Evolutionary conservation across 2,888 invertebrate species (phyloP), one percentile per base, ranked within the genome.

Genomic region (Netelia fuscicornis): DNA sequence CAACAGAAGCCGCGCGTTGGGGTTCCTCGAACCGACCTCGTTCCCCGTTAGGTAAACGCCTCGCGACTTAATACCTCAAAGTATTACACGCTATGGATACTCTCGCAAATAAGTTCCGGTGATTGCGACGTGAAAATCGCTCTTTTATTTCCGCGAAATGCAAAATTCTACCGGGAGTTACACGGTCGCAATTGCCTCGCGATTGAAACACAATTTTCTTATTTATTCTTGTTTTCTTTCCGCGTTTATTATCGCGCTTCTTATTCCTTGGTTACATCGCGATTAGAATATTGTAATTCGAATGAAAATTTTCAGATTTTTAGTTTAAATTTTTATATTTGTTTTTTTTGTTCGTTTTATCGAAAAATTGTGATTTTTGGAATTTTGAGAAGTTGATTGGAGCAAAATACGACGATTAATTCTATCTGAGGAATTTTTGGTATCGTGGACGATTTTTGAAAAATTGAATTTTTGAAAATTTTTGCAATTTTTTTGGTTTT

Each of bases 11-110:
- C 75, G 64, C 70, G 56, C 10, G 48, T 48, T 56, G 20, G 60
- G 62, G 75, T 44, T 81, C 70, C 52, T 68, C 78, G 77, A 72
- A 83, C 72, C 72, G 67, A 78, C 82, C 78, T 78, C 72, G 58
- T 82, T 82, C 64, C 37, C 65, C 67, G 72, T 62, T 79, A 64
- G 68, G 74, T 54, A 20, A 83, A 78, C 74, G 56, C 20, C 30
- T 62, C 60, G 30, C 30, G 30, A 67, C 52, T 25, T 78, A 42
- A 72, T 72, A 37, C 52, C 37, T 48, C 13, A 30, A 68, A 67
- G 60, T 48, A 56, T 67, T 17, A 23, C 54, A 62, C 68, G 42
- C 62, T 64, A 30, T 6, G 30, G 25, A 56, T 37, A 6, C 6
- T 6, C 37, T 71, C 17, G 37, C 20, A 6, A 37, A 37, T 20